These are phyloP conservation scores for Megaleporinus macrocephalus DNA, from an alignment of 2,113 vertebrate genomes.

Conservation along the genomic window DNA sequence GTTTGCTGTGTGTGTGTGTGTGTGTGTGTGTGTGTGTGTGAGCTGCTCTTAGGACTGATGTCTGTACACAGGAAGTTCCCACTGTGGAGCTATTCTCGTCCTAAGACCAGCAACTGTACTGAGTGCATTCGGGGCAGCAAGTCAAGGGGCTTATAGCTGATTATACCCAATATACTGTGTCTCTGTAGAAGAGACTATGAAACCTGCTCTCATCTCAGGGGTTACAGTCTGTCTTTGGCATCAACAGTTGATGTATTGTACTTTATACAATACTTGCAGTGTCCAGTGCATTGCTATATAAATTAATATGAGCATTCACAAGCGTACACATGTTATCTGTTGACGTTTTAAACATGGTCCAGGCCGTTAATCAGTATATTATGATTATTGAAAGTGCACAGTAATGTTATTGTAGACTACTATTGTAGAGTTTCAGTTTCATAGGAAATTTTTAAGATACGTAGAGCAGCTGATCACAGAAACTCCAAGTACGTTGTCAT, in stretches of 20 bases:
- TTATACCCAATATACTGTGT: no score
- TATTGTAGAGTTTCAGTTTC: no score
- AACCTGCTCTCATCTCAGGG: not conserved
- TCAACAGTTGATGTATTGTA: not conserved
- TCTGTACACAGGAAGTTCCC: slow-evolving; percentile 48
- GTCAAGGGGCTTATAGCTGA: not conserved
- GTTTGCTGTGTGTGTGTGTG: not conserved
- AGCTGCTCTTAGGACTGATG: not conserved
- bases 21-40: not conserved
- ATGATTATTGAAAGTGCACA: no score
- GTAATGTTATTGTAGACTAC: no score
- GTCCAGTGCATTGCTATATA: not conserved
- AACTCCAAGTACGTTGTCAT: no score
- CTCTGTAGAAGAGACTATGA: not conserved
- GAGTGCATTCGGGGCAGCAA: not conserved
- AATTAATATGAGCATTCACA: not conserved
- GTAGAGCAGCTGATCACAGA: no score
- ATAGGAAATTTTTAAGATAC: no score
- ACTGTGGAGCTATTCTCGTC: slow-evolving; percentile 45
- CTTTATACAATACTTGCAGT: no score
- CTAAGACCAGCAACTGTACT: slow-evolving; percentile 20
- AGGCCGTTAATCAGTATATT: no score
- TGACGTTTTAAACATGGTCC: no score
- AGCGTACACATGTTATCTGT: not conserved
- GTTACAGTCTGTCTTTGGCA: not conserved